Conservation (phyloP, 64 coral and sea anemone genomes). For the Montipora foliosa region DNA sequence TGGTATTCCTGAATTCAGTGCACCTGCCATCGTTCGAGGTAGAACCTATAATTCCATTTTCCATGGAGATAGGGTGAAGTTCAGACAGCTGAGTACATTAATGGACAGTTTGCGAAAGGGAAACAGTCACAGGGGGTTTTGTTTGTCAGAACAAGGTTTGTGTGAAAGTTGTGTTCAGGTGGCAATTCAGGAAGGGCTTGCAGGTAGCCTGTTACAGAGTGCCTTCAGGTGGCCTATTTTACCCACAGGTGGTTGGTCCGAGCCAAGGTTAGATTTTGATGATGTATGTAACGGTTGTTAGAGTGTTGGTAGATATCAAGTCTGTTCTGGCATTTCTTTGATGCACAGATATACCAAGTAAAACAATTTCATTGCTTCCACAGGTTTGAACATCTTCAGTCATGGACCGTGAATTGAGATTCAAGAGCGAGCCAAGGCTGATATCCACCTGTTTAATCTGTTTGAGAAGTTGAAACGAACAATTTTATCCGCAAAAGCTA, state of each 20-base stretch:
- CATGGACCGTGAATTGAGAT: not conserved
- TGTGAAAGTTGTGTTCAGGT: not conserved
- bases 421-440: not conserved
- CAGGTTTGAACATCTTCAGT: conserved; percentile 1
- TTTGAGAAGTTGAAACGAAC: not conserved
- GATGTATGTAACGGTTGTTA: too few species aligned
- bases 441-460: not conserved
- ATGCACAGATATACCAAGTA: too few species aligned
- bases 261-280: too few species aligned
- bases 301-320: too few species aligned
- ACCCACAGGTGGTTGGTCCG: not conserved
- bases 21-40: too few species aligned
- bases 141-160: not conserved
- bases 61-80: not conserved
- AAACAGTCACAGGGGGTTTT: not conserved
- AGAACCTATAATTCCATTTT: not conserved
- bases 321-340: too few species aligned
- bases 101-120: not conserved
- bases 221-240: too few species aligned
- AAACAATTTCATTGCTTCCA: not conserved
- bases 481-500: not conserved
- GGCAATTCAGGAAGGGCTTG: not conserved
- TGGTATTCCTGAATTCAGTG: too few species aligned
- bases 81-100: conserved; percentile 21
- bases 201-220: not conserved